Evolutionary conservation across 2,797 vertebrate genomes (phyloP).

Genomic region (Hephaestus fuliginosus): DNA sequence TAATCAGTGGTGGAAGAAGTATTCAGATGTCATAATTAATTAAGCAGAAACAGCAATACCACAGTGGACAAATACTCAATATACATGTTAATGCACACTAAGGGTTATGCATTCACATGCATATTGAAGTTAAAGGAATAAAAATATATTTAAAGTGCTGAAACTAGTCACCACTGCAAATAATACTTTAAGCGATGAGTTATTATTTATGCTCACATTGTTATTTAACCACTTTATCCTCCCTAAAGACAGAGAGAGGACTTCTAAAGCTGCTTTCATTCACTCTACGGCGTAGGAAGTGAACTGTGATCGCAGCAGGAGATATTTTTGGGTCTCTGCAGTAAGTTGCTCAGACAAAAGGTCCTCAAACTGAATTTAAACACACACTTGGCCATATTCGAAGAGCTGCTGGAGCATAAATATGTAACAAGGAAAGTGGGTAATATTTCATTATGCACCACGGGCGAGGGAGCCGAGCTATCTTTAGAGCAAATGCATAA

Average conservation of each 20-base stretch:
- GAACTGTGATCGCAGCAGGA: constrained; percentile 23
- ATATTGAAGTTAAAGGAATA: no score
- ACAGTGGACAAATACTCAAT: no score
- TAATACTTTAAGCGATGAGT: no score
- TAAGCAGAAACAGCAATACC: no score
- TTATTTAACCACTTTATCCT: background rate
- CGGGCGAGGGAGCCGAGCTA: constrained; percentile 43
- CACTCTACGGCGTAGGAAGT: background rate
- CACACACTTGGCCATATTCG: background rate
- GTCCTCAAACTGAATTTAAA: constrained; percentile 28
- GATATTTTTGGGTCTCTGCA: constrained; percentile 47
- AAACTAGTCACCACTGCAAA: no score
- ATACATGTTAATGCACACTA: no score
- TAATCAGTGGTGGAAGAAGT: background rate
- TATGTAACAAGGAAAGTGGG: constrained; percentile 44
- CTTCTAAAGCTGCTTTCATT: background rate
- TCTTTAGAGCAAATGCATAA: constrained; percentile 75
- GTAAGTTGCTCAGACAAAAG: constrained; percentile 36
- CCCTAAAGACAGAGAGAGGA: background rate
- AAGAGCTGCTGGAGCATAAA: constrained; percentile 49
- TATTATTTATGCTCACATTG: background rate
- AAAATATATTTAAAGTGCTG: no score
- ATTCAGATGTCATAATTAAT: no score
- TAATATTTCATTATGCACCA: constrained; percentile 57
- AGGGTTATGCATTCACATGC: no score